These are phyloP conservation scores for Myopa tessellatipennis DNA, from an alignment of 2,888 invertebrate genomes.

Conservation along the genomic window DNA sequence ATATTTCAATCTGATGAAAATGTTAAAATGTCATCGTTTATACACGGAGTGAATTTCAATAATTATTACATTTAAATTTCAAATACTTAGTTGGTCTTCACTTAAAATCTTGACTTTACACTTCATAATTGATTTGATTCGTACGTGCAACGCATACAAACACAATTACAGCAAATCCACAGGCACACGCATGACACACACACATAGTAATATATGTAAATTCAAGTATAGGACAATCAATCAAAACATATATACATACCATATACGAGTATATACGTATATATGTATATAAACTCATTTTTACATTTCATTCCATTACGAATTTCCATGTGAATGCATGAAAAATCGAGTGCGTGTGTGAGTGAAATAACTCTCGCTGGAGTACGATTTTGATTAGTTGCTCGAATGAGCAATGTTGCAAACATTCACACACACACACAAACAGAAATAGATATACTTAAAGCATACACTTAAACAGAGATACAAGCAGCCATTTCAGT, in stretches of 20 bases:
- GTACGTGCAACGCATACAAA: conserved; percentile 3
- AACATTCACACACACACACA: conserved; percentile 6
- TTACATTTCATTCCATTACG: not conserved
- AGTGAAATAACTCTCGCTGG: conserved; percentile 32
- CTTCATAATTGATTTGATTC: conserved; percentile 2
- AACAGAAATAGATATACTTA: not conserved
- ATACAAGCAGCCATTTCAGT: not conserved
- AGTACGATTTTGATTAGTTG: conserved; percentile 37
- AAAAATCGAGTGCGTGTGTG: not conserved
- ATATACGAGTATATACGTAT: not conserved
- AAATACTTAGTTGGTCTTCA: not conserved
- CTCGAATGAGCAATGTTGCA: conserved; percentile 20
- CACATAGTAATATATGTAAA: not conserved
- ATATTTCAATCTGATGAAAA: not conserved
- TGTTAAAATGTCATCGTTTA: not conserved
- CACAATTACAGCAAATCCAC: not conserved
- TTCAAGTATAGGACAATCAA: not conserved
- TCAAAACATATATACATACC: not conserved
- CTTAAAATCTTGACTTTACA: not conserved
- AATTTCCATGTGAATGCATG: not conserved
- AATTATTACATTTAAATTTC: too few relatives aligned
- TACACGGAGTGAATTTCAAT: not conserved
- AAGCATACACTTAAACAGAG: not conserved
- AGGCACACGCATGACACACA: not conserved
- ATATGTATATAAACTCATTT: not conserved